Evolutionary conservation across 1,140 invertebrate species (phyloP).

Genomic region (Pinna nobilis): DNA sequence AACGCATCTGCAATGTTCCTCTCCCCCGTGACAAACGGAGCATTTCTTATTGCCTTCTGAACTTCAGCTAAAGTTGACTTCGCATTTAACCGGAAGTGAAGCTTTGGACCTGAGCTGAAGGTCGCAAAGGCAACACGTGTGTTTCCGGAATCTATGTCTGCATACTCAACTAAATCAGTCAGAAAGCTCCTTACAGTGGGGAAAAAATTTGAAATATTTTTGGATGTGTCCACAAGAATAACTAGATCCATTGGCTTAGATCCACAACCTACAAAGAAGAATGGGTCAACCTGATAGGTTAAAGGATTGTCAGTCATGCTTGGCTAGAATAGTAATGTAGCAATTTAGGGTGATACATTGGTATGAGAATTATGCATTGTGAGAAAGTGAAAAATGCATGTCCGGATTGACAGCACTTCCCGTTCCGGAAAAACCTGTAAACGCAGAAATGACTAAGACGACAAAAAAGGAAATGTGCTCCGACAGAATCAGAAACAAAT

Average conservation of each 20-base stretch:
- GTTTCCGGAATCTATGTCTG: slow-evolving; percentile 35
- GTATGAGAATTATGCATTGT: too few species aligned
- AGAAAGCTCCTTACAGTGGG: slow-evolving; percentile 24
- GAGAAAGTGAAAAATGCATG: too few species aligned
- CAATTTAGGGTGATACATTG: too few species aligned
- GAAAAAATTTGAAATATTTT: slow-evolving; percentile 25
- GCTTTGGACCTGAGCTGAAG: slow-evolving; percentile 27
- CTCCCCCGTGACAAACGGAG: slow-evolving; percentile 12
- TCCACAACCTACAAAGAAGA: slow-evolving; percentile 40
- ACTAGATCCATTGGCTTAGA: slow-evolving; percentile 46
- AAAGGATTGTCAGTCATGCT: too few species aligned
- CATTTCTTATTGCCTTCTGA: slow-evolving; percentile 22
- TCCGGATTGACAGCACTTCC: too few species aligned
- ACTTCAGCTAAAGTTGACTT: neutral
- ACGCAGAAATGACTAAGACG: too few species aligned
- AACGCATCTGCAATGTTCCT: slow-evolving; percentile 41
- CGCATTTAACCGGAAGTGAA: slow-evolving; percentile 35
- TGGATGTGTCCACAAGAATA: slow-evolving; percentile 42
- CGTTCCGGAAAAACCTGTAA: too few species aligned
- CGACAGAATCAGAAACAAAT: too few species aligned
- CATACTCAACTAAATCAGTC: slow-evolving; percentile 22
- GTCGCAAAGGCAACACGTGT: slow-evolving; percentile 30
- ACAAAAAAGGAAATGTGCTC: too few species aligned
- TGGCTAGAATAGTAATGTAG: too few species aligned
- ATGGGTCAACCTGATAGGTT: too few species aligned